phyloP scores from a whole-genome alignment of 2,888 invertebrate species.

The Caenorhabditis drosophilae region DNA sequence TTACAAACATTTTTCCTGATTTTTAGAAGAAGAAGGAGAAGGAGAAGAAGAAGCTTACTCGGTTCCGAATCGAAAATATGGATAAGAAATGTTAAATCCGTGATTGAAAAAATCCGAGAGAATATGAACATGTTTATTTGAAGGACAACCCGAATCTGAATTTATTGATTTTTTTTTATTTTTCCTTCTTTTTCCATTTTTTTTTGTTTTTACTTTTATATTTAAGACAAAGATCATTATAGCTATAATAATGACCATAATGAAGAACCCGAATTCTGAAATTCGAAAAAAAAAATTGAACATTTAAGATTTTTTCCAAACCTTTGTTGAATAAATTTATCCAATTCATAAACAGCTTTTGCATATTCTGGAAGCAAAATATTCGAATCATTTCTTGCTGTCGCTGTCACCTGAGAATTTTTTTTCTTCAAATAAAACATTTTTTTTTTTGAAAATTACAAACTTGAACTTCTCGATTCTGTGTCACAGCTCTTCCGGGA shows the following conservation, averaged over 20 bases:
- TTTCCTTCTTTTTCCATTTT: too few relatives aligned
- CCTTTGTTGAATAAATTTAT: slow-evolving; percentile 60
- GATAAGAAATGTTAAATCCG: slow-evolving; percentile 66
- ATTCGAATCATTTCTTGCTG: slow-evolving; percentile 81
- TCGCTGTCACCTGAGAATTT: slow-evolving; percentile 78
- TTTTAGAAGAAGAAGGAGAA: slow-evolving; percentile 4
- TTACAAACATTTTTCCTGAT: too few relatives aligned
- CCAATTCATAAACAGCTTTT: slow-evolving; percentile 62
- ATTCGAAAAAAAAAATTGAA: neutral
- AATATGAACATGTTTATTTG: slow-evolving; percentile 64
- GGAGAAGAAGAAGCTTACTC: too few relatives aligned
- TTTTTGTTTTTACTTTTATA: slow-evolving; percentile 44
- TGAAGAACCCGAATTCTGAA: slow-evolving; percentile 48
- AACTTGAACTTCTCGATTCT: slow-evolving; percentile 67
- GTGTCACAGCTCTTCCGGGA: slow-evolving; percentile 68
- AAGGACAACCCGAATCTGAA: slow-evolving; percentile 53
- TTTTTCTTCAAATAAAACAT: too few relatives aligned
- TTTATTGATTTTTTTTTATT: neutral
- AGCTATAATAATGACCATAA: slow-evolving; percentile 56
- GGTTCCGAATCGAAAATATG: slow-evolving; percentile 63
- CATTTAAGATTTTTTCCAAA: slow-evolving; percentile 2
- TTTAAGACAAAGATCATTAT: slow-evolving; percentile 65
- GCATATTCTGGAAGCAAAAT: slow-evolving; percentile 77
- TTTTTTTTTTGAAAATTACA: too few relatives aligned
- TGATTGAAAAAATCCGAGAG: slow-evolving; percentile 63